Base-by-base conservation (phyloP, 2,113 vertebrate species). In the Nothoprocta pentlandii region DNA sequence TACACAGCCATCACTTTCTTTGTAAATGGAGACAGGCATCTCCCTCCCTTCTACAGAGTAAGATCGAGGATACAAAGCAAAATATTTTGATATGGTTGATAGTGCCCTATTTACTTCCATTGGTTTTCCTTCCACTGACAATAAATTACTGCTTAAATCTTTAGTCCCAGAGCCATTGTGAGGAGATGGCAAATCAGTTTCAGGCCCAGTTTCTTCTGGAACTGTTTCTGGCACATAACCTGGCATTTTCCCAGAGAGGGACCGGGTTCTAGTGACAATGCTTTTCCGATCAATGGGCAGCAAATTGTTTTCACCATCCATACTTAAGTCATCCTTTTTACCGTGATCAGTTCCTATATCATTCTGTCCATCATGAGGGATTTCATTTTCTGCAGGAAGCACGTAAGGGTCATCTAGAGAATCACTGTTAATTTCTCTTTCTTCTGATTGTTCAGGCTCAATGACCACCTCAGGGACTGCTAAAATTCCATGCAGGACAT, bases 171-270 rank as follows among this genome's bases (percentile, higher is more conserved):
- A 97, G 78, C 97, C 96, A 34, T 97, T 96, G 71, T 1, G 32
- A 11, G 90, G 94, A 87, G 98, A 97, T 20, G 94, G 58, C 7
- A 92, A 56, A 70, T 97, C 97, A 32, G 87, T 97, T 85, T 99
- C 99, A 25, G 98, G 97, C 42, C 98, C 98, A 4, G 97, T 97
- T 96, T 99, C 99, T 96, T 99, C 99, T 17, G 98, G 99, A 61
- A 99, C 99, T 7, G 99, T 99, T 97, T 99, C 99, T 54, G 99
- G 99, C 54, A 99, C 99, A n/a, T 97, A 98, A 78, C 98, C 98
- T 3, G 98, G 97, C 92, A 99, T 95, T 96, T 99, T 99, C 7
- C 98, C 99, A 32, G 99, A 99, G 62, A 99, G 99, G 1, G 99
- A 99, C 68, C 99, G 98, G 76, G 99, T 98, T 95, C 99, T 98